phyloP scores from a whole-genome alignment of 2,113 vertebrate species.

The Odontesthes bonariensis region DNA sequence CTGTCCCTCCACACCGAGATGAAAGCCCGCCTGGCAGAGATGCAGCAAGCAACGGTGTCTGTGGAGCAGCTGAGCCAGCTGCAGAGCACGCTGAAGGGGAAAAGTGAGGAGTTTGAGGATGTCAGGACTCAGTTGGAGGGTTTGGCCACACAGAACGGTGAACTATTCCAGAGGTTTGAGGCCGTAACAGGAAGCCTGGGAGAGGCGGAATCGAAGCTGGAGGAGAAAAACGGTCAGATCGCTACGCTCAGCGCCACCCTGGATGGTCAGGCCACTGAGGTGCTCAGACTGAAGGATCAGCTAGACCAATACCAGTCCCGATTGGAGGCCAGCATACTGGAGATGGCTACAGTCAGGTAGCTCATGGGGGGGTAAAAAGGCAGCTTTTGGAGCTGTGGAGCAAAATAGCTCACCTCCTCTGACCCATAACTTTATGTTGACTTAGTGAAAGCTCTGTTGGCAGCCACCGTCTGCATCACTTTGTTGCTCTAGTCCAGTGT shows the following conservation, averaged over 20 bases:
- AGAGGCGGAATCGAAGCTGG: slow-evolving; percentile 47
- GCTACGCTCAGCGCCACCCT: slow-evolving; percentile 40
- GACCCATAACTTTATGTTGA: slow-evolving; percentile 68
- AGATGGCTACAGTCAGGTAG: slow-evolving; percentile 69
- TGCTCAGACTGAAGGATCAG: slow-evolving; percentile 58
- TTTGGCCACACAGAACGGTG: slow-evolving; percentile 36
- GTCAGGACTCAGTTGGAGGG: slow-evolving; percentile 57
- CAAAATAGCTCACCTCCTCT: slow-evolving; percentile 67
- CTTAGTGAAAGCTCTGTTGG: slow-evolving; percentile 63
- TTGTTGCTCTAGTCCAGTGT: slow-evolving; percentile 18
- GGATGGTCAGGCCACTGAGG: slow-evolving; percentile 56
- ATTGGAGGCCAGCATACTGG: slow-evolving; percentile 50
- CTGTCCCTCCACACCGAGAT: slow-evolving; percentile 78
- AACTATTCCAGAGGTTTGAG: slow-evolving; percentile 62
- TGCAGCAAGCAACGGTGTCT: slow-evolving; percentile 70
- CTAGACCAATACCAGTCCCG: slow-evolving; percentile 55
- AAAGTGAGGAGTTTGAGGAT: slow-evolving; percentile 59
- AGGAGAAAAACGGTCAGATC: slow-evolving; percentile 33
- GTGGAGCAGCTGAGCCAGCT: slow-evolving; percentile 70
- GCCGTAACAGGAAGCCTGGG: slow-evolving; percentile 43
- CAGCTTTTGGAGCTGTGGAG: slow-evolving; percentile 29
- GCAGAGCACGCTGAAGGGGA: slow-evolving; percentile 41
- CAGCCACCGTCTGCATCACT: slow-evolving; percentile 41
- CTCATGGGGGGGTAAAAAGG: slow-evolving; percentile 2
- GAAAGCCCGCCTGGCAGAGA: slow-evolving; percentile 71